phyloP scores from a whole-genome alignment of 2,797 vertebrate genomes.

The Acanthurus tractus region DNA sequence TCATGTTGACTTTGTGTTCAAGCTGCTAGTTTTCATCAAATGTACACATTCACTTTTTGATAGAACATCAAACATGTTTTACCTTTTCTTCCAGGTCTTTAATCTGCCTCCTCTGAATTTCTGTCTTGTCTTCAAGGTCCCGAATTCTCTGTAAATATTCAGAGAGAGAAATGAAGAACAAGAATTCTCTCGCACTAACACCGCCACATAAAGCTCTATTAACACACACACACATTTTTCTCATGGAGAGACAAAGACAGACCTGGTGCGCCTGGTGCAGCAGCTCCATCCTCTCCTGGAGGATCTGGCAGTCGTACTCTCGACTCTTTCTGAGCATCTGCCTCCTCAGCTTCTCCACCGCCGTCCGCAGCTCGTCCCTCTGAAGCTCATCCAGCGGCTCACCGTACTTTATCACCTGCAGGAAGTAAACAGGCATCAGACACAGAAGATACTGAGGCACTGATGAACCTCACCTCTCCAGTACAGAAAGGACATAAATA shows the following conservation, averaged over 20 bases:
- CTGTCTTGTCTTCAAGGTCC: constrained; percentile 98
- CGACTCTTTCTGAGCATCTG: constrained; percentile 99
- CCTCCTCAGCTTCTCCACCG: constrained; percentile 95
- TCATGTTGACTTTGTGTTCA: neutral
- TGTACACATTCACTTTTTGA: too few relatives aligned
- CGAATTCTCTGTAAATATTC: constrained; percentile 92
- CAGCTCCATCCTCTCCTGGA: constrained; percentile 98
- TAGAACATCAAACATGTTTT: constrained; percentile 27
- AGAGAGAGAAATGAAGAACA: neutral
- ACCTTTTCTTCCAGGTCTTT: constrained; percentile 99
- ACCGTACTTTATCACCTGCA: constrained; percentile 93
- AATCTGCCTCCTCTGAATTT: constrained; percentile 98
- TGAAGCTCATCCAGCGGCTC: constrained; percentile 95
- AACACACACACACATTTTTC: neutral
- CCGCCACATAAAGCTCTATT: neutral
- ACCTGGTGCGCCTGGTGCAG: constrained; percentile 99
- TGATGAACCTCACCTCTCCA: neutral
- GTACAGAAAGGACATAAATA: neutral
- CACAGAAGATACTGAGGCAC: neutral
- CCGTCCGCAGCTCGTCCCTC: constrained; percentile 93
- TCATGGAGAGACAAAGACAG: neutral
- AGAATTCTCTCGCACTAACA: too few relatives aligned
- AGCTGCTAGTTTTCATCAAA: neutral
- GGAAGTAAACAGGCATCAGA: neutral
- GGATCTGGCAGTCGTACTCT: constrained; percentile 97